These are phyloP conservation scores for Cataglyphis albicans DNA, from an alignment of 2,888 invertebrate genomes.

Conservation along the genomic window DNA sequence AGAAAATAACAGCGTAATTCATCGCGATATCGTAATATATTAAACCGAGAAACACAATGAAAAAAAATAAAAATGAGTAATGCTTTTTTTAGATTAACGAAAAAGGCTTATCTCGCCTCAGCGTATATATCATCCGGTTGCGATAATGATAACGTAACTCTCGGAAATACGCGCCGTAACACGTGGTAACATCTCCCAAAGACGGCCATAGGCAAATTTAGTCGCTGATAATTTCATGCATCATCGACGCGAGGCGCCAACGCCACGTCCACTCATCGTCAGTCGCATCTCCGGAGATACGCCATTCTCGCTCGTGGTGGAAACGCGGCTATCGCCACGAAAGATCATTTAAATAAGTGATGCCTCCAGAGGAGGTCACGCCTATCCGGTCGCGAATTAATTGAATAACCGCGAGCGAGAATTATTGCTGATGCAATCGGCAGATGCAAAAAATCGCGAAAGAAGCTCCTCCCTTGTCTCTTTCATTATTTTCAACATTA, in stretches of 20 bases:
- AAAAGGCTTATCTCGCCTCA: background rate
- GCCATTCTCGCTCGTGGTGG: slow-evolving; percentile 34
- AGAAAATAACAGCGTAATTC: background rate
- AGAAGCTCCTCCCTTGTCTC: background rate
- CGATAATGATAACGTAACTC: slow-evolving; percentile 23
- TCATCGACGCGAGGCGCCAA: slow-evolving; percentile 32
- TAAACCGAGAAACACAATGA: background rate
- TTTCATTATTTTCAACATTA: background rate
- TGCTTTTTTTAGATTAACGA: background rate
- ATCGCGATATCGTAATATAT: background rate
- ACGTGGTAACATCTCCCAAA: background rate
- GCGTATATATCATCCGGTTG: background rate
- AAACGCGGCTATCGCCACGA: slow-evolving; percentile 41
- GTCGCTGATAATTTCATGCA: slow-evolving; percentile 45
- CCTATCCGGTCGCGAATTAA: slow-evolving; percentile 38
- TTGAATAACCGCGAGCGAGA: slow-evolving; percentile 27
- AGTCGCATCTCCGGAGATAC: slow-evolving; percentile 39
- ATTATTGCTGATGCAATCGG: background rate
- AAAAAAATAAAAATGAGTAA: background rate
- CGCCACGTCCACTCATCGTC: slow-evolving; percentile 45
- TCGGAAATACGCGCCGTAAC: background rate
- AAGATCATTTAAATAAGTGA: slow-evolving; percentile 60
- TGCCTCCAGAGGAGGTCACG: slow-evolving; percentile 46
- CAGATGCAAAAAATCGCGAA: background rate
- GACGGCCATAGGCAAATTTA: slow-evolving; percentile 39